Evolutionary conservation across 2,797 vertebrate genomes (phyloP).

Genomic region (Australoheros facetus): DNA sequence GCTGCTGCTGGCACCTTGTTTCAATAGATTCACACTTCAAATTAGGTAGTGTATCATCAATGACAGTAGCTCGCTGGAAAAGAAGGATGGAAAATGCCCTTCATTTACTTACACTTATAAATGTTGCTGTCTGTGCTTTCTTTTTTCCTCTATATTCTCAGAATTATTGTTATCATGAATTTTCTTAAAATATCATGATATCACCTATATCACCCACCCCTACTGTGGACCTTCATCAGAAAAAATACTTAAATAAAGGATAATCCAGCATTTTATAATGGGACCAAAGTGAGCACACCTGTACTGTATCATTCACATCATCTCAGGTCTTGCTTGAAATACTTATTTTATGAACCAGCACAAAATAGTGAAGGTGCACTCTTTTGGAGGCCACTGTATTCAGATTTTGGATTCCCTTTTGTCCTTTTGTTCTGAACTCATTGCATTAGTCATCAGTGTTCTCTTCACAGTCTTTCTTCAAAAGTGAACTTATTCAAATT

Average conservation of each 20-base stretch:
- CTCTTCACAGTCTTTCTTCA: conserved; percentile 4
- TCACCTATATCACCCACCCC: not conserved
- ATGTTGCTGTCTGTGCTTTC: not conserved
- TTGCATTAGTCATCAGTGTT: not conserved
- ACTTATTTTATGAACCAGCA: not conserved
- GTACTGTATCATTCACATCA: not conserved
- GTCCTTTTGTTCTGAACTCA: not conserved
- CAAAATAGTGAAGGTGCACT: not conserved
- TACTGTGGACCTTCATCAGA: not conserved
- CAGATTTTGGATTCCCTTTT: not conserved
- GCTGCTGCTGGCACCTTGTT: not conserved
- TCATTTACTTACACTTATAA: conserved; percentile 5
- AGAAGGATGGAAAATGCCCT: not conserved
- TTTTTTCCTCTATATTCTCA: not conserved
- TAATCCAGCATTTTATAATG: not conserved
- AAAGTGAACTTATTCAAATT: conserved; percentile 30
- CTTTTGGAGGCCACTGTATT: not conserved
- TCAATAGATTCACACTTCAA: conserved; percentile 1
- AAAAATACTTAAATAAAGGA: not conserved
- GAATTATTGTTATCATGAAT: not conserved
- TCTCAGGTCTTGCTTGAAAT: not conserved
- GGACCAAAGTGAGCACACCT: not conserved
- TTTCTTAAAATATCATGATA: not conserved
- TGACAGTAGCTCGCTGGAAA: conserved; percentile 5
- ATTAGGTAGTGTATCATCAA: conserved; percentile 10